Evolutionary conservation across 2,113 vertebrate species (phyloP), one percentile per base, ranked within the genome.

Genomic region (Otis tarda): DNA sequence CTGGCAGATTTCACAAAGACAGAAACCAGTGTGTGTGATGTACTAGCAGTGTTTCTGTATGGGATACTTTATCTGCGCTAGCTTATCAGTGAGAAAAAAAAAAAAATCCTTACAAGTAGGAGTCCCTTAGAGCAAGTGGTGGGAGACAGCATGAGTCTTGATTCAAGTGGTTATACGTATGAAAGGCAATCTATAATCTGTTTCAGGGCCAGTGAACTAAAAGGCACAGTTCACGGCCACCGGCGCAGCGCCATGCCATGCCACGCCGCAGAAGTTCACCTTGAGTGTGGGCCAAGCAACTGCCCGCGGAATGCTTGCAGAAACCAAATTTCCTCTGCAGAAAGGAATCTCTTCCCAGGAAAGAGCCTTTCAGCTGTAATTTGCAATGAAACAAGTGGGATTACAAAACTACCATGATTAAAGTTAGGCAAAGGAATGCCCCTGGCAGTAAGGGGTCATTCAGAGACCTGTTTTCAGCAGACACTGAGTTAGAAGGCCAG

Each of bases 401-500:
- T n/a, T 47, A 13, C 45, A 39, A 31, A 47, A 23, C 30, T 30
- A 10, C 14, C 6, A 7, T 2, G 49, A 1, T 24, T 57, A 10
- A 45, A 56, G 24, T n/a, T 14, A 41, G 37, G 14, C 25, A 52
- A 14, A 65, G 19, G 37, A 77, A 28, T 12, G 39, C 30, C 39
- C 18, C 15, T 55, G 33, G 56, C 25, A 27, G 19, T 14, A 15
- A 50, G 24, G 22, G 21, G 33, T 5, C 21, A 12, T 24, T 53
- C 52, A 6, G 15, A 21, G 39, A 30, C 52, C 24, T 10, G 1
- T 57, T 61, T 35, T 41, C 60, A 47, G 9, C 19, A 30, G 22
- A 3, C 3, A 4, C 3, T 1, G 4, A 27, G 27, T 25, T 6
- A 47, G 56, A 23, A 10, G 30, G 43, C 6, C 30, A 3, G 43